phyloP scores from a whole-genome alignment of 2,888 invertebrate species.

The Bruchidius siliquastri region DNA sequence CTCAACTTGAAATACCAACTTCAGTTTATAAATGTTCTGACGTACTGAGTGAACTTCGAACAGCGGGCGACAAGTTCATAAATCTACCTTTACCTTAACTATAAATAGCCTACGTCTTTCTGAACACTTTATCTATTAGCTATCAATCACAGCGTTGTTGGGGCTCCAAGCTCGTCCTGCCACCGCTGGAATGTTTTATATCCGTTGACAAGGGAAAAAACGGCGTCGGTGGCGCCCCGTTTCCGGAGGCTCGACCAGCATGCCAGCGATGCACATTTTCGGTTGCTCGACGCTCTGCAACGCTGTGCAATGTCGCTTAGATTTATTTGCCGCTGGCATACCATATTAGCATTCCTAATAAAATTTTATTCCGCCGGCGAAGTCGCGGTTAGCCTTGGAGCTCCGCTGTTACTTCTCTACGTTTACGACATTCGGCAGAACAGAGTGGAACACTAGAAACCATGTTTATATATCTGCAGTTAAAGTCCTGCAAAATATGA shows the following conservation, averaged over 20 bases:
- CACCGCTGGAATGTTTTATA: background rate
- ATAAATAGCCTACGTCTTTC: too few species aligned
- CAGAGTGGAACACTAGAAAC: background rate
- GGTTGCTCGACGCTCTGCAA: background rate
- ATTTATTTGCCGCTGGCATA: conserved; percentile 27
- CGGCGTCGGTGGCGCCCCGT: background rate
- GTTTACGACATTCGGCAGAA: background rate
- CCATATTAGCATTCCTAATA: conserved; percentile 31
- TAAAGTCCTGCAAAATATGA: too few species aligned
- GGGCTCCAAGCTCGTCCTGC: background rate
- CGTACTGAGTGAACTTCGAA: too few species aligned
- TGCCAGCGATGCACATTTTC: background rate
- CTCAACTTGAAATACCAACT: too few species aligned
- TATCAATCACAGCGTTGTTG: background rate
- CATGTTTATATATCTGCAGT: too few species aligned
- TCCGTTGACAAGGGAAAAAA: background rate
- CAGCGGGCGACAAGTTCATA: too few species aligned
- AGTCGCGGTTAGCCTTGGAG: background rate
- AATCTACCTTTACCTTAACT: too few species aligned
- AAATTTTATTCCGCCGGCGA: conserved; percentile 22
- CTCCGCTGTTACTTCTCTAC: background rate
- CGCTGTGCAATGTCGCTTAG: background rate
- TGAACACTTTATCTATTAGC: background rate
- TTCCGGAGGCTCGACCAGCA: background rate
- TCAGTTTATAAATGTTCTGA: too few species aligned